A percentile compares a stretch with the other conserved stretches of the same genome.
Evolutionary conservation across 2,797 vertebrate genomes (phyloP).

Genomic region (Ispidina picta): DNA sequence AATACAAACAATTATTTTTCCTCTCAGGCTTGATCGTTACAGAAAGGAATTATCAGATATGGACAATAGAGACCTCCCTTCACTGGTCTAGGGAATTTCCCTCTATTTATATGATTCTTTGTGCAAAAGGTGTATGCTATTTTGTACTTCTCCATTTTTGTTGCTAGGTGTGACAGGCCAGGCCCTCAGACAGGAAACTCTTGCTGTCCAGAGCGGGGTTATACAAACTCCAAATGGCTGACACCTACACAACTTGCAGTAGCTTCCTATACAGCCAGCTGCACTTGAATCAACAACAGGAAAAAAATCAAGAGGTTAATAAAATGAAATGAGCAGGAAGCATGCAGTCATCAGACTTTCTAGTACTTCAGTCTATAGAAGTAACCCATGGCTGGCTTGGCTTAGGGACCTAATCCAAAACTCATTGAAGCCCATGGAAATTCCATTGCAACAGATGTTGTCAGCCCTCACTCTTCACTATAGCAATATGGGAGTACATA

Average conservation of each 20-base stretch:
- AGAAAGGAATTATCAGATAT: neutral
- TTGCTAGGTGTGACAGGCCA: neutral
- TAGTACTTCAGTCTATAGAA: constrained; percentile 43
- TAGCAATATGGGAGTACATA: neutral
- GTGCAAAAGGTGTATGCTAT: neutral
- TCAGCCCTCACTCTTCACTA: neutral
- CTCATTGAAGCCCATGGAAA: constrained; percentile 28
- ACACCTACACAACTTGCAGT: neutral
- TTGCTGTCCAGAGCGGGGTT: neutral
- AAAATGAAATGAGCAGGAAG: constrained; percentile 20
- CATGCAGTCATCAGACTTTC: constrained; percentile 46
- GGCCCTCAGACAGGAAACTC: neutral
- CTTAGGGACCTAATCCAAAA: constrained; percentile 54
- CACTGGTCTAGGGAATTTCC: neutral
- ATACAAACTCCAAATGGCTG: neutral
- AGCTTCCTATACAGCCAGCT: constrained; percentile 2
- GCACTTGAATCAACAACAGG: constrained; percentile 33
- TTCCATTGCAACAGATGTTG: neutral
- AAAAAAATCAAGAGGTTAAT: constrained; percentile 66
- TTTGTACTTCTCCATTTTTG: neutral
- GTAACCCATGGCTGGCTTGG: neutral
- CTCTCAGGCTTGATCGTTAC: neutral
- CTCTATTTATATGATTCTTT: neutral
- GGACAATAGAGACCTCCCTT: neutral
- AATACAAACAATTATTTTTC: neutral